Base-by-base conservation (phyloP, 2,888 invertebrate species). In the Colletes collaris region DNA sequence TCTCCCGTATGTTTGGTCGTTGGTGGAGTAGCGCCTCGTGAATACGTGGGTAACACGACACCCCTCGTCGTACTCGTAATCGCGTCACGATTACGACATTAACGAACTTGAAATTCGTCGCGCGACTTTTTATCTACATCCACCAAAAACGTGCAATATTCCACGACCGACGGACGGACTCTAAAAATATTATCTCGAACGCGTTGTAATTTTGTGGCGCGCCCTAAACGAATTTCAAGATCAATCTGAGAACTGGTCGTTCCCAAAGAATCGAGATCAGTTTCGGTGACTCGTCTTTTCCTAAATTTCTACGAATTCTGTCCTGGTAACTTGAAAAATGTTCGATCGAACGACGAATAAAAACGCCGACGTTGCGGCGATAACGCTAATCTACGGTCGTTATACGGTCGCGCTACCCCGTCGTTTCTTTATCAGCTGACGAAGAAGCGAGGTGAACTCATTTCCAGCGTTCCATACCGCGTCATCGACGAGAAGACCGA, bases 21-120 rank as follows among this genome's bases (percentile, higher is more conserved):
- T 35, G 64, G 56, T 72, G 53, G 69, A 69, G 83, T 70, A 73
- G 66, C 64, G 40, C 66, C 77, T 73, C 78, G 76, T 72, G 85
- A 85, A 85, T 82, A 71, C 76, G 79, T 72, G 73, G 79, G 86
- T 86, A 86, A 86, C 27, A 78, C 77, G 86, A 87, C 80, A 86
- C 83, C 75, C 78, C 73, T 72, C 69, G 37, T 63, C 76, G 60
- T 70, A 27, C 50, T 76, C 60, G 52, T 67, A 65, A 66, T 84
- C 76, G 75, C 71, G 11, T 68, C 75, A 46, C 67, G 60, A 75
- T 84, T 84, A 83, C 83, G 81, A 81, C 46, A 70, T 62, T 44
- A 46, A 56, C 64, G 40, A 73, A 67, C 40, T 46, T 52, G 59
- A 69, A 11, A 50, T 44, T n/a, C 50, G 3, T 16, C n/a, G 49